Conservation (phyloP, 2,797 vertebrate species). For the Hapalemur alaotrensis region DNA sequence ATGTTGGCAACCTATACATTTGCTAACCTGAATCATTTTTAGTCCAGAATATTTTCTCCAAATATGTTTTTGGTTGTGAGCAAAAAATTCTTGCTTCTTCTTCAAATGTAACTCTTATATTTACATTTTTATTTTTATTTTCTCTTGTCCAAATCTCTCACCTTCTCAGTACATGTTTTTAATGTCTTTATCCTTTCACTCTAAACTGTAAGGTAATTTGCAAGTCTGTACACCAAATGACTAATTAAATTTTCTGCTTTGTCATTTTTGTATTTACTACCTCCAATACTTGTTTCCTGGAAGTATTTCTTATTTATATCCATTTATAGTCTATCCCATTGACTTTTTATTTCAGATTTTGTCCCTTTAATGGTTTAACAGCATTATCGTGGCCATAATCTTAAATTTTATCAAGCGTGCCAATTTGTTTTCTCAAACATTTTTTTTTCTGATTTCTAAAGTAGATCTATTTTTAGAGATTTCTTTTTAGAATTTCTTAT, state of each 20-base stretch:
- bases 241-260: neutral
- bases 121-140: neutral
- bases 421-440: neutral
- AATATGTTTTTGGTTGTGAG: neutral
- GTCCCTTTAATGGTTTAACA: neutral
- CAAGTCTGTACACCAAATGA: neutral
- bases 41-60: neutral
- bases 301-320: neutral
- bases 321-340: neutral
- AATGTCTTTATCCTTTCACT: neutral
- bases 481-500: slow-evolving; percentile 9
- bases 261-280: neutral
- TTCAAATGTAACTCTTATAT: neutral
- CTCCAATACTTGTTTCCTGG: neutral
- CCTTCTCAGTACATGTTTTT: neutral
- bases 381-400: neutral
- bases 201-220: neutral
- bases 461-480: neutral
- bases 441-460: neutral
- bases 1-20: neutral
- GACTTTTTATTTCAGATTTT: neutral
- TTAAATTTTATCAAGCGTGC: neutral
- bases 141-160: neutral
- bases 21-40: neutral
- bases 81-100: neutral